Base-by-base conservation (phyloP, 2,113 vertebrate genomes). In the Campylomormyrus numenius region DNA sequence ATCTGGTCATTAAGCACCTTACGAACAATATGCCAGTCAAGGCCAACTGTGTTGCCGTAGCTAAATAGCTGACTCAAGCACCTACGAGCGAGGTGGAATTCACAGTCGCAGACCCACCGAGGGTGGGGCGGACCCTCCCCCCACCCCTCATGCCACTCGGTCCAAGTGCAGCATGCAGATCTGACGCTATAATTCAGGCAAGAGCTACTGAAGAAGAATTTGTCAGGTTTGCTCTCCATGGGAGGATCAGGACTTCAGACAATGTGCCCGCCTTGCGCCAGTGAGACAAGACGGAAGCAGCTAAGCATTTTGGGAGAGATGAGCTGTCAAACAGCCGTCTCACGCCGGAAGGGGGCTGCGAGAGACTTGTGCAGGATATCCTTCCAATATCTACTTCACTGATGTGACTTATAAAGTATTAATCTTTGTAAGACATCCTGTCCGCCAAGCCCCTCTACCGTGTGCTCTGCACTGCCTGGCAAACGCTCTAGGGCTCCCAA, bases 11-110 rank as follows among this genome's bases (percentile, higher is more conserved):
- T 95, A 95, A 94, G 92, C 91, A 91, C 50, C 92, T 94, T 92
- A 91, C 93, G 92, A 95, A 94, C 93, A 95, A 93, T 94, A 93
- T 94, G 93, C 93, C 91, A 89, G 90, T 93, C 93, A 93, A 92
- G 94, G 92, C 91, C 93, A 92, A 88, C 87, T 92, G 93, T 92
- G 90, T 93, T 93, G 92, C 92, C 91, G 91, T 92, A 91, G 92
- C 91, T 93, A 94, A 92, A 93, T 91, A 93, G 94, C 92, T 87
- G 90, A 95, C 89, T 58, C 89, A 89, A 93, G 91, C 90, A 85
- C 85, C 62, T 19, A 92, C 89, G 93, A 92, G 92, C 91, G 92
- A 91, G 83, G 89, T 90, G 89, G 90, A 92, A 92, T 92, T 93
- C 92, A 90, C 89, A 92, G 92, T 91, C 91, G 91, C 66, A 3